These are phyloP conservation scores for Microcebus murinus DNA, from an alignment of 2,113 vertebrate genomes.

Conservation along the genomic window DNA sequence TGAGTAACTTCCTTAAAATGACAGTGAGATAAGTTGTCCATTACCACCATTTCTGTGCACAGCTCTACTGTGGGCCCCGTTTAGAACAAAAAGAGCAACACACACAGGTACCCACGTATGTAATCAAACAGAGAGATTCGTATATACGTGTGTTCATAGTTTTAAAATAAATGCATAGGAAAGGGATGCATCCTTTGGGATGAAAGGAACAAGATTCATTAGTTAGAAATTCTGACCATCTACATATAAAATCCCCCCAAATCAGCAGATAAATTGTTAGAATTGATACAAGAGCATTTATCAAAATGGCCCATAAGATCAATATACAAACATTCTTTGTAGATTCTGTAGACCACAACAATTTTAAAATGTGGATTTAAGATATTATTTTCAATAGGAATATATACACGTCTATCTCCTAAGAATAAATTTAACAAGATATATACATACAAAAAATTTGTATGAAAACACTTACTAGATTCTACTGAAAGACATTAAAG, in stretches of 20 bases:
- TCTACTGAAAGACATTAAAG: background rate
- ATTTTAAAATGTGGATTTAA: background rate
- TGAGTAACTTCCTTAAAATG: background rate
- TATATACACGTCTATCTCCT: background rate
- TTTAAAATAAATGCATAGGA: background rate
- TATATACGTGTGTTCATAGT: background rate
- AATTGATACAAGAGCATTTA: background rate
- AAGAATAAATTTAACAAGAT: background rate
- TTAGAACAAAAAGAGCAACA: background rate
- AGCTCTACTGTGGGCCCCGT: background rate
- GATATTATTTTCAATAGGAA: background rate
- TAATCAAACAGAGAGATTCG: background rate
- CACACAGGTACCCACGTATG: background rate
- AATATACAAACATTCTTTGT: background rate
- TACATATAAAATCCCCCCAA: background rate
- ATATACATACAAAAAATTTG: background rate
- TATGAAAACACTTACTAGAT: background rate
- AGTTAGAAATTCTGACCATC: background rate
- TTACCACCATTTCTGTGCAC: background rate
- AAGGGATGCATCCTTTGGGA: background rate
- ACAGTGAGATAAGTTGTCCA: background rate
- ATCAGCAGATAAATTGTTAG: background rate
- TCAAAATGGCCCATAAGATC: background rate
- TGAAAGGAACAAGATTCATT: background rate
- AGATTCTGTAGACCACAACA: background rate